Base-by-base conservation (phyloP, 2,888 invertebrate species). In the Lasioglossum marginatum region DNA sequence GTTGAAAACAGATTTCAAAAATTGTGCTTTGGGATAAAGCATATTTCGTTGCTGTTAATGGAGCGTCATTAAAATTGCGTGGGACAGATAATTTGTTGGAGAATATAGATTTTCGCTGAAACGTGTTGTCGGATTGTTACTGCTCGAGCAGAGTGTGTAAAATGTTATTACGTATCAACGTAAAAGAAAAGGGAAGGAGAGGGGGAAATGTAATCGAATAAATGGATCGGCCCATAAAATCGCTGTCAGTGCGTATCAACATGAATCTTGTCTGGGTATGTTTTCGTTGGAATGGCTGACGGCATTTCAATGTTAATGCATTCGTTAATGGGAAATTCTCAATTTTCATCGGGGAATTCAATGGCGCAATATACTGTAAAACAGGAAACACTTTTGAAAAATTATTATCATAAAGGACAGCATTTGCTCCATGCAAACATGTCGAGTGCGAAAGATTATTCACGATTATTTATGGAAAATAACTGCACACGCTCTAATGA, bases 301-400 rank as follows among this genome's bases (percentile, higher is more conserved):
- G 52, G 70, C 52, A 34, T 70, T 79, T 27, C 52, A 74, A 37
- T 82, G 70, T 60, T 70, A 60, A 82, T 74, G 27, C 43, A n/a
- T 23, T n/a, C 45, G 45, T 74, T n/a, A n/a, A 60, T 73, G 43
- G n/a, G 23, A 68, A 43, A 70, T 70, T 82, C 80, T 60, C 66
- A 37, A 81, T 75, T 82, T 70, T 34, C 80, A 60, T 80, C 60
- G n/a, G n/a, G 2, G 16, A 0, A 12, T 16, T 63, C 14, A 66
- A 57, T 12, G 52, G 8, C 31, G 16, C 31, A 74, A 45, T 40
- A 40, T 6, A 10, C 16, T 8, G 48, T 31, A 1, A 14, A 5
- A 16, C 40, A 31, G n/a, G 40, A 34, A 31, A 40, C 16, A 48
- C 19, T 14, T 43, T n/a, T 16, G 0, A 52, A 68, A 63, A 40